Percentiles rank a stretch among this genome's conserved stretches.
phyloP scores from a whole-genome alignment of 1,140 invertebrate genomes.

The Diorhabda elongata region DNA sequence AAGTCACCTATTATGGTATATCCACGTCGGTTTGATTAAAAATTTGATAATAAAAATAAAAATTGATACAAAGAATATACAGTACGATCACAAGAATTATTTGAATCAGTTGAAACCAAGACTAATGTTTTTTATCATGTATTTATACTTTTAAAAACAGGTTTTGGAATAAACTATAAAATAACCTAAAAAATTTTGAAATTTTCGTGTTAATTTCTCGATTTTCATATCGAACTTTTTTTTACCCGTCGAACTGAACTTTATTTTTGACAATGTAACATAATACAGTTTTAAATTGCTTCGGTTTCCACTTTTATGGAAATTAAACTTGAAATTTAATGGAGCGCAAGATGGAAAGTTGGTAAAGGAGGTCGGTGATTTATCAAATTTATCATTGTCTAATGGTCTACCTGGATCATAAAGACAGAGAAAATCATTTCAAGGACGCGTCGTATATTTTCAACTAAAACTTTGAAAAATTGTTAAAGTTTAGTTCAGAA shows the following conservation, averaged over 20 bases:
- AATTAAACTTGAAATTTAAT: conserved; percentile 1
- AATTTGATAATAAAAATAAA: no score
- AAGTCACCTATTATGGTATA: no score
- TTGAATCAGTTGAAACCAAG: no score
- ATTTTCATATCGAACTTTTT: background rate
- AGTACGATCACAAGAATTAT: no score
- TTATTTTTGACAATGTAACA: background rate
- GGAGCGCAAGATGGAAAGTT: background rate
- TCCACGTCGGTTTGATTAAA: no score
- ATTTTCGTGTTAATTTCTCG: no score
- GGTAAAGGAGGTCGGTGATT: background rate
- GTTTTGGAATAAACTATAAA: no score
- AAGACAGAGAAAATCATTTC: background rate
- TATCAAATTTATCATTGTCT: background rate
- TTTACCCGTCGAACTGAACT: background rate
- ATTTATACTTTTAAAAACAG: no score
- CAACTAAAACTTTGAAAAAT: background rate
- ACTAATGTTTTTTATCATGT: no score
- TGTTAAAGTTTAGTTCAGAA: background rate
- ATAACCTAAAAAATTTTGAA: no score
- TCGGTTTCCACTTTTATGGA: conserved; percentile 1
- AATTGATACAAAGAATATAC: no score
- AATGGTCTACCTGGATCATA: background rate
- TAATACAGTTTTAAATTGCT: background rate
- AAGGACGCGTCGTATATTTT: background rate